phyloP scores from a whole-genome alignment of 2,113 vertebrate species.

The Brienomyrus brachyistius region DNA sequence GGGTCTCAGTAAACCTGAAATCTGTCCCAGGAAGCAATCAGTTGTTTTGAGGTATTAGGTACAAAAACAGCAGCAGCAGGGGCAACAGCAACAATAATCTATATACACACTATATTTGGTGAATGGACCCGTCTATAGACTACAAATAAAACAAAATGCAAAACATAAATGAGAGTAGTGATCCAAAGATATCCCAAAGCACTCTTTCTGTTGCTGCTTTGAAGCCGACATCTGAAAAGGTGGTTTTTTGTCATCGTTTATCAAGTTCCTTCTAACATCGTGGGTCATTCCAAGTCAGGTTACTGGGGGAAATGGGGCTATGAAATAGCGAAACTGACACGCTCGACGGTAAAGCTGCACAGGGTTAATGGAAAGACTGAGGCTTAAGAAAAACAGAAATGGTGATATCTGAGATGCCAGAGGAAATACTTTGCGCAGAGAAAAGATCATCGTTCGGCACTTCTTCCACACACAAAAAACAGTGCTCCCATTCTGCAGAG shows the following conservation, averaged over 20 bases:
- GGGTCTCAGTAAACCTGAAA: not conserved
- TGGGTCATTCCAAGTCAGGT: not conserved
- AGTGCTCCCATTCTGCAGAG: not conserved
- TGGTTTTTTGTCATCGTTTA: not conserved
- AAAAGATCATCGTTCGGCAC: not conserved
- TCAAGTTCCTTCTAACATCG: constrained; percentile 27
- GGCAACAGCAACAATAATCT: not conserved
- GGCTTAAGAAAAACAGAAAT: constrained; percentile 7
- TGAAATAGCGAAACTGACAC: not conserved
- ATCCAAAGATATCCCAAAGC: not conserved
- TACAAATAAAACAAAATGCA: not conserved
- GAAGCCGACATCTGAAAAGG: constrained; percentile 26
- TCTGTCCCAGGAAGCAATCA: not conserved
- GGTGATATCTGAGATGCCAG: not conserved
- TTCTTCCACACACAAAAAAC: not conserved
- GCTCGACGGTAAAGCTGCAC: not conserved
- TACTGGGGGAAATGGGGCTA: not conserved
- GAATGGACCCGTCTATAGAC: not conserved
- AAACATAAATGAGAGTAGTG: not conserved
- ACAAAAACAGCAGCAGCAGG: not conserved
- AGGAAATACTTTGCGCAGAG: not conserved
- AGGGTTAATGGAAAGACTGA: not conserved
- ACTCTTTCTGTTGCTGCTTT: constrained; percentile 16
- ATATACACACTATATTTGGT: not conserved
- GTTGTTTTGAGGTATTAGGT: not conserved